Evolutionary conservation across 30 jellyfish, hydroid and myxozoan species (phyloP), one percentile per base, ranked within the genome.

Genomic region (Hydractinia symbiolongicarpus): DNA sequence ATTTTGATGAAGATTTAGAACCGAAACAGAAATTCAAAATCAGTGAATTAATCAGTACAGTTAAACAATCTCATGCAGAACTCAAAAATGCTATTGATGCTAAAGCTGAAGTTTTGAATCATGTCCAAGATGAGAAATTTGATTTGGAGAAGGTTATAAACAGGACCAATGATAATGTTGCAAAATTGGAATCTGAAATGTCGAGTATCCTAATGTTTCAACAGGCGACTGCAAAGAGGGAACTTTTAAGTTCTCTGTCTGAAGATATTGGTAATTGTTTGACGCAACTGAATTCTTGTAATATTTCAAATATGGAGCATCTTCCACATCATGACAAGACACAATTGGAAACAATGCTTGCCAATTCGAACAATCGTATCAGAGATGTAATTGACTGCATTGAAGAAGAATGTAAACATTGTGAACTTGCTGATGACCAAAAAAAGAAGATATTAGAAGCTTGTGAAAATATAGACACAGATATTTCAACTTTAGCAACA

Each of bases 101-200:
- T 15, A 71, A 71, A 71, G 80, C 80, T n/a, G 60, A 71, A 30
- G 30, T 20, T 71, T 15, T 71, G 80, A 71, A 71, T 53, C 2
- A 8, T 4, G n/a, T 30, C 30, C 80, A 71, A 50, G 80, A 71
- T 50, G 7, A n/a, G 0, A 71, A 71, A 53, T 71, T 71, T 15
- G 80, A 71, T 4, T 69, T 58, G 30, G 80, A 71, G n/a, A 5
- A 20, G 53, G n/a, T 71, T 7, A 30, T 71, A 8, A 30, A 71
- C 15, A 50, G 7, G 30, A 20, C 67, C 30, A 50, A 71, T 19
- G 53, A 30, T 71, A 20, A 8, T 7, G 17, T 71, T 30, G 60
- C 30, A n/a, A 30, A 30, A 53, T n/a, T 71, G 15, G 80, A 71
- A 50, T 54, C 55, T n/a, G 80, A 71, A 9, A 71, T 71, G 9